Conservation (phyloP, 2,888 invertebrate genomes). For the Phyllotreta cruciferae region DNA sequence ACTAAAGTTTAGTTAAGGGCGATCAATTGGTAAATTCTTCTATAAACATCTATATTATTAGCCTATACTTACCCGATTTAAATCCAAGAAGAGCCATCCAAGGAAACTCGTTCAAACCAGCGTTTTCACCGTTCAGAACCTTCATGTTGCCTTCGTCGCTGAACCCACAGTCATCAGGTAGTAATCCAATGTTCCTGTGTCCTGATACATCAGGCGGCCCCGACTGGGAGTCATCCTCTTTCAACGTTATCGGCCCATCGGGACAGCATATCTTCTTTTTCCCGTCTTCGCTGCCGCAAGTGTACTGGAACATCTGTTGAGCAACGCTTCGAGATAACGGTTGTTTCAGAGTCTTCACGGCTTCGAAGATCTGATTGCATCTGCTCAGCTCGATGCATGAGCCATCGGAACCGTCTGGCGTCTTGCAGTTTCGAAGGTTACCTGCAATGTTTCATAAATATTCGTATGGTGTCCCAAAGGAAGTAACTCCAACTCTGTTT, state of each 20-base stretch:
- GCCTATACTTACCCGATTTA: constrained; percentile 37
- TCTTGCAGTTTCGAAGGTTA: neutral
- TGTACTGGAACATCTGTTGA: no score
- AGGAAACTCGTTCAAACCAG: constrained; percentile 71
- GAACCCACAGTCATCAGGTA: constrained; percentile 65
- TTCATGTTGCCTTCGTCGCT: constrained; percentile 60
- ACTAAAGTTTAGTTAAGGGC: no score
- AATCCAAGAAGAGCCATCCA: constrained; percentile 75
- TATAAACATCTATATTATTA: neutral
- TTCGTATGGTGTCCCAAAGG: no score
- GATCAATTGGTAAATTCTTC: no score
- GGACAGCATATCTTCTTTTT: constrained; percentile 60
- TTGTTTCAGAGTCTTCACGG: no score
- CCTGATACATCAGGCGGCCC: constrained; percentile 53
- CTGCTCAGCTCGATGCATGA: no score
- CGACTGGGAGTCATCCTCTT: neutral
- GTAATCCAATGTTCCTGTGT: constrained; percentile 55
- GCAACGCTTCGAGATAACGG: no score
- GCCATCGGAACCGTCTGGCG: no score
- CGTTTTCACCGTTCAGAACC: constrained; percentile 68
- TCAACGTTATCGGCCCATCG: constrained; percentile 37
- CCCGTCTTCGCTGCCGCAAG: neutral
- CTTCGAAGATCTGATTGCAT: no score
- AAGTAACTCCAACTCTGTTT: no score
- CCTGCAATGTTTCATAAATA: no score